Percentiles rank a stretch among this genome's conserved stretches.
These are phyloP conservation scores for Discoglossus pictus DNA, from an alignment of 2,797 vertebrate species.

Conservation along the genomic window DNA sequence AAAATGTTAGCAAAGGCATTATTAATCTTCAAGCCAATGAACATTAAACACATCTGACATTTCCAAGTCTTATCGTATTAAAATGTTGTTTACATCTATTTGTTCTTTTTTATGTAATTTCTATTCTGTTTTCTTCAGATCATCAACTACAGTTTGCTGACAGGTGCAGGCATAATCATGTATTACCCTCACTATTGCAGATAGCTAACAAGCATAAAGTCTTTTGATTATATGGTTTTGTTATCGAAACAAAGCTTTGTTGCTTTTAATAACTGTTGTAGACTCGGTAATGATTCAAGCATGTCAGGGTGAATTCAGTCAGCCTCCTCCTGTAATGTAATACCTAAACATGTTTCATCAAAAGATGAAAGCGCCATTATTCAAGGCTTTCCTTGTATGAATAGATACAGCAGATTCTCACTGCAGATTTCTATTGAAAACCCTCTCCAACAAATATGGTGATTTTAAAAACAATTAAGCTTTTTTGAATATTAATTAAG, in stretches of 20 bases:
- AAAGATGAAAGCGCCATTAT: slow-evolving; percentile 39
- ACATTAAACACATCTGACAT: slow-evolving; percentile 59
- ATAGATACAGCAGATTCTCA: slow-evolving; percentile 29
- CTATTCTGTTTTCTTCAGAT: slow-evolving; percentile 63
- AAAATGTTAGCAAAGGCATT: neutral
- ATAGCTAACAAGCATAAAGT: slow-evolving; percentile 66
- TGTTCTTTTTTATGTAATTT: slow-evolving; percentile 68
- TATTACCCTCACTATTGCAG: slow-evolving; percentile 64
- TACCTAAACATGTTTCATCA: slow-evolving; percentile 44
- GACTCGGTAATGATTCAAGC: slow-evolving; percentile 61
- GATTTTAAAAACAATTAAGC: slow-evolving; percentile 50
- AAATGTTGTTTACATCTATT: slow-evolving; percentile 62
- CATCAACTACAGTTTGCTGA: slow-evolving; percentile 65
- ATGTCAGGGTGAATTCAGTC: slow-evolving; percentile 56
- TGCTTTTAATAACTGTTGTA: slow-evolving; percentile 69
- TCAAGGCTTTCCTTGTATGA: slow-evolving; percentile 40
- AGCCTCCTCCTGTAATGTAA: slow-evolving; percentile 57
- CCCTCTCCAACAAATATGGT: slow-evolving; percentile 32
- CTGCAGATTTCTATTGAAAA: slow-evolving; percentile 44
- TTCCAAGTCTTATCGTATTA: slow-evolving; percentile 60
- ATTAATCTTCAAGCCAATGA: slow-evolving; percentile 51
- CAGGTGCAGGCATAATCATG: slow-evolving; percentile 68
- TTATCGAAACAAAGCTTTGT: slow-evolving; percentile 60
- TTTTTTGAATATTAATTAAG: neutral
- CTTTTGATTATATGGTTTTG: slow-evolving; percentile 56